Evolutionary conservation across 1,140 invertebrate species (phyloP).

Genomic region (Drosophila subpulchrella): DNA sequence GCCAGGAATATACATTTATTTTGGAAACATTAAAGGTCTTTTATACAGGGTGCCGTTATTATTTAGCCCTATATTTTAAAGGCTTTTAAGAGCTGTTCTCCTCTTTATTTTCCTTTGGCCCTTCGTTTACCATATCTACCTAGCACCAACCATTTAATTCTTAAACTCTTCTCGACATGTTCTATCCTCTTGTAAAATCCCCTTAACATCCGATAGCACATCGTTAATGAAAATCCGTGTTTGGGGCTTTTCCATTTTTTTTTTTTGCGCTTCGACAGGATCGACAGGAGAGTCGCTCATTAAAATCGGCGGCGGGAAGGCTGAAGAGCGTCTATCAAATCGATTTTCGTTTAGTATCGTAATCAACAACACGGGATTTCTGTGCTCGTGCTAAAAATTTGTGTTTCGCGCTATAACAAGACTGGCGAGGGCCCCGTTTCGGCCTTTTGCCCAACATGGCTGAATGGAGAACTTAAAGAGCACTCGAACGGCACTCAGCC

Average conservation of each 20-base stretch:
- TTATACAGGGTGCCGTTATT: too few relatives aligned
- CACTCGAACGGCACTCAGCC: constrained; percentile 81
- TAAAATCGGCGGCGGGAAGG: constrained; percentile 48
- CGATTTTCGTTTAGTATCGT: constrained; percentile 83
- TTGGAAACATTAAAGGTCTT: too few relatives aligned
- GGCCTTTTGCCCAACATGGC: constrained; percentile 47
- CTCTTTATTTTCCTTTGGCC: not conserved
- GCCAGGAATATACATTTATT: too few relatives aligned
- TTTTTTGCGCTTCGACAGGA: constrained; percentile 7
- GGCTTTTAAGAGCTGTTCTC: not conserved
- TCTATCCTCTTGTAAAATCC: constrained; percentile 22
- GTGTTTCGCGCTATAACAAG: constrained; percentile 80
- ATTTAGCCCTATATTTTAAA: too few relatives aligned
- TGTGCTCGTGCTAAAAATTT: constrained; percentile 79
- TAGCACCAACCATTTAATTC: constrained; percentile 18
- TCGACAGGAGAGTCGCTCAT: constrained; percentile 40
- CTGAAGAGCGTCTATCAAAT: constrained; percentile 60
- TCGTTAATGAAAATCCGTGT: constrained; percentile 69
- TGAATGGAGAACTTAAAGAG: constrained; percentile 81
- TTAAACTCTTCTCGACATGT: constrained; percentile 23
- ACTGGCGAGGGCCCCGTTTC: constrained; percentile 37
- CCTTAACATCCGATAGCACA: constrained; percentile 35
- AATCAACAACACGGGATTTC: constrained; percentile 76
- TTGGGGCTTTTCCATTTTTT: constrained; percentile 10
- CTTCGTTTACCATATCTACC: not conserved